Conservation (phyloP, 2,888 invertebrate genomes). For the Villa cingulata region DNA sequence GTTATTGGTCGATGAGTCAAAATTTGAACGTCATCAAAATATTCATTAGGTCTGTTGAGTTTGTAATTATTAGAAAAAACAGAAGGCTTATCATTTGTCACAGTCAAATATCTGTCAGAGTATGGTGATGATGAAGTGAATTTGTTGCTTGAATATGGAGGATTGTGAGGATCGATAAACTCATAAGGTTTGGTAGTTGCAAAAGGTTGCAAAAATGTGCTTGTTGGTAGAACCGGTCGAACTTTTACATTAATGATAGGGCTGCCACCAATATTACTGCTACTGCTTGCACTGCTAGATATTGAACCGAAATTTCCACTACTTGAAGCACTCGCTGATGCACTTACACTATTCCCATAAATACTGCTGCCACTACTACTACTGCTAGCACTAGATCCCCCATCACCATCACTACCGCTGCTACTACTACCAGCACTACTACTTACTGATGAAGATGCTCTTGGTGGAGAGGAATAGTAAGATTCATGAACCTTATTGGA, state of each 20-base stretch:
- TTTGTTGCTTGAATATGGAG: background rate
- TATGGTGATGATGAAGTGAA: background rate
- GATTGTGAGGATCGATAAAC: background rate
- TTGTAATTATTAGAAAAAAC: background rate
- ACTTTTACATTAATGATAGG: constrained; percentile 5
- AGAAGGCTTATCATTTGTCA: background rate
- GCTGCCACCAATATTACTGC: background rate
- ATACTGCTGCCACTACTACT: background rate
- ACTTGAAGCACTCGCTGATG: background rate
- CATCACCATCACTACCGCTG: background rate
- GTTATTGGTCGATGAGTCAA: background rate
- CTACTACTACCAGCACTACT: constrained; percentile 1
- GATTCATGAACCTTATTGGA: background rate
- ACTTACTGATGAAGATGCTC: background rate
- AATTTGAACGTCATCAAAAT: background rate
- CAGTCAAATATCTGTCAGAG: background rate
- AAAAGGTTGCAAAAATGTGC: background rate
- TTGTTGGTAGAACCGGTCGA: constrained; percentile 1
- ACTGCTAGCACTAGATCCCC: background rate
- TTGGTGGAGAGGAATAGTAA: background rate
- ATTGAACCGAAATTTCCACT: background rate
- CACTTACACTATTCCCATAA: background rate
- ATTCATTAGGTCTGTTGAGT: background rate
- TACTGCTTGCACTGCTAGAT: background rate
- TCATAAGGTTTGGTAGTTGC: background rate